These are phyloP conservation scores for Acrocyrtus sp. DNA, from an alignment of 2,888 invertebrate species.

Conservation along the genomic window DNA sequence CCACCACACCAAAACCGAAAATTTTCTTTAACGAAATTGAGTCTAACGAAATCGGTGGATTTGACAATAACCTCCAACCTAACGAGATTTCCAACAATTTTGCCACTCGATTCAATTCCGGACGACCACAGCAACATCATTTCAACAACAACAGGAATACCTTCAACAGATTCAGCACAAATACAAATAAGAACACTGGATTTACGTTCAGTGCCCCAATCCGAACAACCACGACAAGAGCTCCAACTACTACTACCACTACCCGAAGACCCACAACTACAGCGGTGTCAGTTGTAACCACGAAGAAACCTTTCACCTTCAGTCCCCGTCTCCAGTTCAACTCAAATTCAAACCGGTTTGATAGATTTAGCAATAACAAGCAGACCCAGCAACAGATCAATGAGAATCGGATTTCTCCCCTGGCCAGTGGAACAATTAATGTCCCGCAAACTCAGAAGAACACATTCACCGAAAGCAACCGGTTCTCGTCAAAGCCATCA, in stretches of 20 bases:
- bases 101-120: constrained; percentile 17
- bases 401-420: constrained; percentile 45
- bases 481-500: constrained; percentile 34
- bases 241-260: constrained; percentile 29
- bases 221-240: constrained; percentile 16
- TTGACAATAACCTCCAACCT: constrained; percentile 20
- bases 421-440: constrained; percentile 45
- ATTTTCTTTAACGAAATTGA: constrained; percentile 61
- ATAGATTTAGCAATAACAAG: constrained; percentile 22
- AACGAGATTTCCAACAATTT: constrained; percentile 21
- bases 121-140: constrained; percentile 16
- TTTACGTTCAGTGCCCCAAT: constrained; percentile 37
- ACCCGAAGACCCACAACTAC: constrained; percentile 25
- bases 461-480: constrained; percentile 29
- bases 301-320: constrained; percentile 57
- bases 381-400: constrained; percentile 43
- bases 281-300: constrained; percentile 20
- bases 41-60: constrained; percentile 58
- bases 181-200: constrained; percentile 35
- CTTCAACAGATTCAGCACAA: constrained; percentile 29
- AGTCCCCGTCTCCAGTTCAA: constrained; percentile 49
- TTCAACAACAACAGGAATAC: constrained; percentile 11
- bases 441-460: constrained; percentile 54
- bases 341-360: constrained; percentile 16
- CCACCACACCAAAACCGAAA: constrained; percentile 33